A percentile compares a stretch with the other conserved stretches of the same genome.
These are phyloP conservation scores for Neocloeon triangulifer DNA, from an alignment of 1,140 invertebrate species.

Conservation along the genomic window DNA sequence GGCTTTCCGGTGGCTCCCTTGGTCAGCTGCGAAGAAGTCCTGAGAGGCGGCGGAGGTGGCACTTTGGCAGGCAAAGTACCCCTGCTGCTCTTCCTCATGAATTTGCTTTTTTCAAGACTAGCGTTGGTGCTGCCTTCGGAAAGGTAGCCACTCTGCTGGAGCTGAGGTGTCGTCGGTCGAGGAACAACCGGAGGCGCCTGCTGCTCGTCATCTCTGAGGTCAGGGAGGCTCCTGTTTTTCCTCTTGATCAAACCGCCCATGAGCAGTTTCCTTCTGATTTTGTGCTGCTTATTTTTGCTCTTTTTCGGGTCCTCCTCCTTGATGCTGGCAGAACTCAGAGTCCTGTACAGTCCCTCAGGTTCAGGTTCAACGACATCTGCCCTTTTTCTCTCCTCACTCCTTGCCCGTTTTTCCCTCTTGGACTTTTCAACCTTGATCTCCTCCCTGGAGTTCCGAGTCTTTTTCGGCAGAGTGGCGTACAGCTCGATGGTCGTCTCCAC, in stretches of 20 bases:
- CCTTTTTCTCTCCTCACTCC: slow-evolving; percentile 52
- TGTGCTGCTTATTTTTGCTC: slow-evolving; percentile 73
- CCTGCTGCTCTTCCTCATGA: slow-evolving; percentile 77
- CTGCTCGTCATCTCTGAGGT: slow-evolving; percentile 52
- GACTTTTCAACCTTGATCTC: not conserved
- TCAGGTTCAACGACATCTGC: not conserved
- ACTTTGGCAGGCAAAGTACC: slow-evolving; percentile 63
- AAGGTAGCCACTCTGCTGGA: slow-evolving; percentile 51
- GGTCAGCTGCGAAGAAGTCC: slow-evolving; percentile 57
- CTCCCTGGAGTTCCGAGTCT: slow-evolving; percentile 34
- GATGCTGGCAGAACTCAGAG: not conserved
- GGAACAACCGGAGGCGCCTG: slow-evolving; percentile 13
- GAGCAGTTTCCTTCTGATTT: slow-evolving; percentile 62
- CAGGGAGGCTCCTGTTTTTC: slow-evolving; percentile 79
- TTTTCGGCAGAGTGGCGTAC: slow-evolving; percentile 77
- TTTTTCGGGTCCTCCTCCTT: slow-evolving; percentile 21
- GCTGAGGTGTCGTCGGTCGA: slow-evolving; percentile 25
- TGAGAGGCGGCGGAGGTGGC: slow-evolving; percentile 59
- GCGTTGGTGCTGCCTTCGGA: slow-evolving; percentile 63
- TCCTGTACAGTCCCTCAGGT: not conserved
- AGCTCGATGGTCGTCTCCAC: slow-evolving; percentile 57
- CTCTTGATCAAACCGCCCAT: slow-evolving; percentile 73
- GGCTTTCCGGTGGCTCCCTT: slow-evolving; percentile 1
- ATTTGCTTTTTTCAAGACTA: slow-evolving; percentile 59
- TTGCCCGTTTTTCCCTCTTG: slow-evolving; percentile 47